Conservation (phyloP, 1,140 invertebrate genomes). For the Drosophila bipectinata region DNA sequence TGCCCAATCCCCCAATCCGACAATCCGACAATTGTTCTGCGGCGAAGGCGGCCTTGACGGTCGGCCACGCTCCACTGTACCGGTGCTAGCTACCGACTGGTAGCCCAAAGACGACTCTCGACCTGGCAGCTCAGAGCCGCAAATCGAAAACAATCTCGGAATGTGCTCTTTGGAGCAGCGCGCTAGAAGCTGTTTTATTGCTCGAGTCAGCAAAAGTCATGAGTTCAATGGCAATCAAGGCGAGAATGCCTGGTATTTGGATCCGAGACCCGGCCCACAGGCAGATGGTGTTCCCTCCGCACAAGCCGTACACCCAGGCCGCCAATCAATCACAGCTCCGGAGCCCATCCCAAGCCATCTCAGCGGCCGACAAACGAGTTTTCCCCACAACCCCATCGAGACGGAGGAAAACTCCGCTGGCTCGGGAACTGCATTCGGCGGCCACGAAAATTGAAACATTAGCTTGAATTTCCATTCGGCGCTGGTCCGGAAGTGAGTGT, state of each 20-base stretch:
- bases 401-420: background rate
- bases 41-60: constrained; percentile 8
- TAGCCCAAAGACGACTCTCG: background rate
- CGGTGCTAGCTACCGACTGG: background rate
- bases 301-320: constrained; percentile 28
- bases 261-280: too few species aligned
- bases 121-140: background rate
- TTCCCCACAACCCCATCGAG: background rate
- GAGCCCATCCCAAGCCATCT: constrained; percentile 3
- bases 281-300: background rate
- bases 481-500: constrained; percentile 20
- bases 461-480: constrained; percentile 16
- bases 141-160: constrained; percentile 4
- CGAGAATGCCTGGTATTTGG: background rate
- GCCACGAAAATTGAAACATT: constrained; percentile 8
- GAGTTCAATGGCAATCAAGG: constrained; percentile 52
- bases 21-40: constrained; percentile 24
- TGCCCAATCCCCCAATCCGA: background rate
- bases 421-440: constrained; percentile 1
- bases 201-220: constrained; percentile 43
- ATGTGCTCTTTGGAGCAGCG: constrained; percentile 8
- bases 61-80: constrained; percentile 3
- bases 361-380: constrained; percentile 13
- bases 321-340: constrained; percentile 50
- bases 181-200: constrained; percentile 21